Evolutionary conservation across 2,888 invertebrate genomes (phyloP).

Genomic region (Platycheirus rosarum): DNA sequence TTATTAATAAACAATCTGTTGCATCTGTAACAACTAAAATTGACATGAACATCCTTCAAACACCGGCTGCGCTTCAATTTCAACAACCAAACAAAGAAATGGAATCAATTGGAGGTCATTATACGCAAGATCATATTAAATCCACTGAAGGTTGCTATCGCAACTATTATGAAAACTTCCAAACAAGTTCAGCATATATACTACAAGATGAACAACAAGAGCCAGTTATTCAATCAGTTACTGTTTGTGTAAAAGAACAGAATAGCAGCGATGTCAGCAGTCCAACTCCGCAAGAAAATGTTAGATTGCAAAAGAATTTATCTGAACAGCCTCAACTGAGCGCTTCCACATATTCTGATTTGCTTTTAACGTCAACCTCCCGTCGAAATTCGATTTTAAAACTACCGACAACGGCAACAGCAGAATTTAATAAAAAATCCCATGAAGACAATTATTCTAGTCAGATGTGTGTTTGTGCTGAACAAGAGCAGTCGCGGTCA

Average conservation of each 20-base stretch:
- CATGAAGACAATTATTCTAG: slow-evolving; percentile 57
- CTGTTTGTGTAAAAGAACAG: slow-evolving; percentile 51
- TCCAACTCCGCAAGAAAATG: slow-evolving; percentile 59
- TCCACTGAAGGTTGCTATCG: slow-evolving; percentile 53
- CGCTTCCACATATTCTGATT: slow-evolving; percentile 49
- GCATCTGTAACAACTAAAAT: slow-evolving; percentile 29
- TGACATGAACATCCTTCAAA: slow-evolving; percentile 49
- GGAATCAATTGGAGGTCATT: slow-evolving; percentile 68
- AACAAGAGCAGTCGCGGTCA: slow-evolving; percentile 42
- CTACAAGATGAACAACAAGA: slow-evolving; percentile 46
- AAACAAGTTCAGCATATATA: slow-evolving; percentile 48
- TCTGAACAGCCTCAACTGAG: slow-evolving; percentile 51
- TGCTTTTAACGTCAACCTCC: slow-evolving; percentile 61
- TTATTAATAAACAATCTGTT: slow-evolving; percentile 54
- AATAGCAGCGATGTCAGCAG: slow-evolving; percentile 45
- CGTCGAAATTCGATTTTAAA: slow-evolving; percentile 64
- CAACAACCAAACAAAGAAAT: slow-evolving; percentile 45
- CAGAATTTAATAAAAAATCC: slow-evolving; percentile 64
- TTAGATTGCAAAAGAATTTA: slow-evolving; percentile 63
- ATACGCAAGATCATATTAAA: slow-evolving; percentile 71
- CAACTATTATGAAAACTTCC: slow-evolving; percentile 58
- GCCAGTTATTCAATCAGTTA: slow-evolving; percentile 44
- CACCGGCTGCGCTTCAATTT: slow-evolving; percentile 51
- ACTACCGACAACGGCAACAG: slow-evolving; percentile 56
- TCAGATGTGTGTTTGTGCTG: slow-evolving; percentile 53